Evolutionary conservation across 2,113 vertebrate genomes (phyloP), one percentile per base, ranked within the genome.

Genomic region (Numenius arquata): DNA sequence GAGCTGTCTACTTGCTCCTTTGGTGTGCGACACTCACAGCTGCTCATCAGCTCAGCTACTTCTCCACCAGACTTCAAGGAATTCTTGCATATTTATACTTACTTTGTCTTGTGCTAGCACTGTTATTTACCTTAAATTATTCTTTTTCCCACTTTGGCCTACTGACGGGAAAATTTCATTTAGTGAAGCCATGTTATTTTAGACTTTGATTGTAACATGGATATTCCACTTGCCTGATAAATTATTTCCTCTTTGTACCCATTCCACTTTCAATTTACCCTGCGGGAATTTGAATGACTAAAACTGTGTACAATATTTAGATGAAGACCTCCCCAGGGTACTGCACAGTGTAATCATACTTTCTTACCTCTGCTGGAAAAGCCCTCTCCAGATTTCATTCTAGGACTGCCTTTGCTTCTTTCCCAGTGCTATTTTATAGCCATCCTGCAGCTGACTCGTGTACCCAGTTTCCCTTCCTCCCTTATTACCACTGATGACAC

Each of bases 1-100:
- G 43, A 88, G 14, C 11, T 0, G 1, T 26, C 18, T 34, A 7
- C 9, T 22, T 75, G 19, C 5, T 47, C 1, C 1, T 73, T 62
- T 66, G 55, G 7, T 71, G 19, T 45, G 27, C 1, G 3, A 5
- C 34, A 22, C 27, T 65, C 27, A 41, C 38, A 41, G 27, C 38
- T 30, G 19, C 38, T 63, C 38, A 13, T 41, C 38, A 73, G 17
- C 15, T 84, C 41, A 62, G 27, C 19, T 90, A 11, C 38, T 86
- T 70, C 36, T 70, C 45, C 11, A 21, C 6, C 27, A 36, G 6
- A 34, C 6, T 38, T 19, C 8, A 73, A 85, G 45, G 21, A 86
- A 58, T 92, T 43, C 19, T 70, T 53, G 23, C 34, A 36, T 3
- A 25, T 83, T 56, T 70, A 11, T 65, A 15, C 2, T 21, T 56